Conservation (phyloP, 1,140 invertebrate species). For the Brachionus calyciflorus region DNA sequence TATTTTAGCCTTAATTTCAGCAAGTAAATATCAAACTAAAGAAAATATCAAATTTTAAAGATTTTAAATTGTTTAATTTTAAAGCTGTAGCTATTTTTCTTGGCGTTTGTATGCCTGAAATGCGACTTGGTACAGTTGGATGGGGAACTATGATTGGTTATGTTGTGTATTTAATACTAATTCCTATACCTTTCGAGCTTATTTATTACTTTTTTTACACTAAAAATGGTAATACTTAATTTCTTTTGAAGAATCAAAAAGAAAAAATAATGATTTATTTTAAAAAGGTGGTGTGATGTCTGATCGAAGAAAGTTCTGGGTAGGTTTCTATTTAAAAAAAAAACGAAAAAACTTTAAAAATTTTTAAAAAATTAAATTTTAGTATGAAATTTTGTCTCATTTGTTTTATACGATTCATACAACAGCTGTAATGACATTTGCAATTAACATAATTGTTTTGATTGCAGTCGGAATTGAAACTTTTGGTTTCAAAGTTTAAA, state of each 20-base stretch:
- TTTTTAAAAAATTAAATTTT: too few species aligned
- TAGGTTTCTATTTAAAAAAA: too few species aligned
- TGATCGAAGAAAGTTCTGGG: too few species aligned
- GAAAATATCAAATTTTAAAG: background rate
- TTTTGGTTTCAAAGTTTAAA: background rate
- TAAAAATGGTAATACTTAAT: background rate
- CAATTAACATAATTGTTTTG: background rate
- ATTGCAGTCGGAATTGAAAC: constrained; percentile 1
- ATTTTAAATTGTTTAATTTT: too few species aligned
- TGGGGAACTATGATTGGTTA: constrained; percentile 35
- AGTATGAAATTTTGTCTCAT: constrained; percentile 10
- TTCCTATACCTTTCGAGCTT: background rate
- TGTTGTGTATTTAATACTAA: background rate
- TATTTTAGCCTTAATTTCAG: background rate
- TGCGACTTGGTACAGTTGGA: background rate
- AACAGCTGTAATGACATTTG: background rate
- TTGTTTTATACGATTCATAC: constrained; percentile 24
- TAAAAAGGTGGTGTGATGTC: background rate
- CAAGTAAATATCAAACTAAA: constrained; percentile 18
- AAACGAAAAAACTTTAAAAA: too few species aligned
- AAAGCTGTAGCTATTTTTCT: constrained; percentile 20
- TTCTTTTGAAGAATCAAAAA: too few species aligned
- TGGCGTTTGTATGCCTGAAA: background rate
- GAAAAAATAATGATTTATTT: background rate
- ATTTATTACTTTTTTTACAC: constrained; percentile 22